A percentile compares a stretch with the other conserved stretches of the same genome.
Conservation (phyloP, 2,113 vertebrate species). For the Tragelaphus imberbis region DNA sequence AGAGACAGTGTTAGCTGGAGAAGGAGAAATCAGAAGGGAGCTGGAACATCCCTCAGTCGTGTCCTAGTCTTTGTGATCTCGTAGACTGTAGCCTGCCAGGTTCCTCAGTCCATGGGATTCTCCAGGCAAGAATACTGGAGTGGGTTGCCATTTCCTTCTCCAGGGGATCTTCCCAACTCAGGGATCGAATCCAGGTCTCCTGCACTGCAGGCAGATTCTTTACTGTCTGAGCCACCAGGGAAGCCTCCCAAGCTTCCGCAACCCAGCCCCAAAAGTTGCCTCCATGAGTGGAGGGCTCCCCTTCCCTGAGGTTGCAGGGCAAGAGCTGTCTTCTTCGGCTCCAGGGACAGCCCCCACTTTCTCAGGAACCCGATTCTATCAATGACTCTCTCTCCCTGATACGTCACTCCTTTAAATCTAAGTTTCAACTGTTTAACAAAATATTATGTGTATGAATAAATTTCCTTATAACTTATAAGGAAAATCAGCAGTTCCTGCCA, state of each 20-base stretch:
- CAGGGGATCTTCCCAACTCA: neutral
- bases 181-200: rapidly evolving
- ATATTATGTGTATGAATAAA: neutral
- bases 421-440: neutral
- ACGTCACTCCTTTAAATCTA: neutral
- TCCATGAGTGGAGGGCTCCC: neutral
- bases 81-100: neutral
- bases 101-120: neutral
- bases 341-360: neutral
- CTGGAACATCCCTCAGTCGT: rapidly evolving
- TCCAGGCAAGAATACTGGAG: neutral
- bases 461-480: neutral
- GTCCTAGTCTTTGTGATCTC: neutral
- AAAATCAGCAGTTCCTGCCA: neutral
- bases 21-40: neutral
- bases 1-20: neutral
- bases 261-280: neutral
- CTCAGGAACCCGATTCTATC: neutral
- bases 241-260: neutral
- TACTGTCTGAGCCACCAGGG: neutral
- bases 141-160: neutral
- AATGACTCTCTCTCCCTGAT: neutral
- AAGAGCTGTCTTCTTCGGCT: neutral
- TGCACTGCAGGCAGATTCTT: neutral
- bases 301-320: neutral